Base-by-base conservation (phyloP, 2,797 vertebrate genomes). In the Fundulus diaphanus region DNA sequence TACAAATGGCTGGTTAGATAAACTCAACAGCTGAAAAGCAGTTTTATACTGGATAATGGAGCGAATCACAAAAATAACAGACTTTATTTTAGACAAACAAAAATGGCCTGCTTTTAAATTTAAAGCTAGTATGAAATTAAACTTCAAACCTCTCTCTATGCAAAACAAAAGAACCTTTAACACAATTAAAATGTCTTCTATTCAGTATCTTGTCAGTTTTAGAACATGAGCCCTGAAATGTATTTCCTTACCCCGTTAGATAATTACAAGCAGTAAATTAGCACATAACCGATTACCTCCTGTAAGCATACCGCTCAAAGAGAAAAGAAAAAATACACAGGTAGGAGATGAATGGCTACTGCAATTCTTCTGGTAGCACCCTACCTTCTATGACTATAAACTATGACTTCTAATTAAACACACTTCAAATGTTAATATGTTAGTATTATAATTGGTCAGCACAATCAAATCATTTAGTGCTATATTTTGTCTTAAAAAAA, bases 51-150 rank as follows among this genome's bases (percentile, higher is more conserved):
- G 3, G 81, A 85, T 7, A 73, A 78, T 3, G 52, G 37, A 76
- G 70, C 67, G 31, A 18, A 1, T 52, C 81, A 89, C 82, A 88
- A 91, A 87, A 87, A 80, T 83, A 79, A 52, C 5, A 86, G 87
- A 44, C 74, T 93, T 89, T 90, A 82, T 87, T 57, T 93, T 73
- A 80, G n/a, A 27, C 4, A 12, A 92, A 90, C 91, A 70, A 76
- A 77, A 54, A 72, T 76, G 73, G 65, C 87, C 78, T 75, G 82
- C 90, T 86, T 85, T 76, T 82, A 85, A 65, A 89, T 80, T 84
- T 72, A 87, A 80, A 86, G 83, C 82, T 78, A 83, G 78, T 91
- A 89, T 79, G 87, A 93, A 93, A 91, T 89, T 79, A 92, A 89
- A 90, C 81, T 90, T 85, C 72, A 91, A 79, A 85, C 79, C 72